Base-by-base conservation (phyloP, 2,888 invertebrate genomes). In the Hemicrepidius hirtus region DNA sequence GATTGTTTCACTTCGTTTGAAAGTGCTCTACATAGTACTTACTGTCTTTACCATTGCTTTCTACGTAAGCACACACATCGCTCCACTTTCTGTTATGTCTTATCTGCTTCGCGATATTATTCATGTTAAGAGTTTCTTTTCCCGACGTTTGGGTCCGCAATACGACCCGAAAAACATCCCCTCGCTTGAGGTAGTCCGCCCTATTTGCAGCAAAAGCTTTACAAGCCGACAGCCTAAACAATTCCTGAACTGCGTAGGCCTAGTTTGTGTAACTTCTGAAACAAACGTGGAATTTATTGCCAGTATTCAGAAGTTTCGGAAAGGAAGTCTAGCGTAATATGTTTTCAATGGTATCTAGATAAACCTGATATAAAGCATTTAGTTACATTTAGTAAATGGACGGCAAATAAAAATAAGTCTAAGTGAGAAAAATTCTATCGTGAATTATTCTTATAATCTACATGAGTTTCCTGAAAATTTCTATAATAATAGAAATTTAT, bases 201-300 rank as follows among this genome's bases (percentile, higher is more conserved):
- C 57, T 55, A 50, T 41, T 55, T 44, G 13, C 13, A 60, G 46
- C 21, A 32, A 55, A 62, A 40, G 59, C 40, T 68, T 55, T 35
- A 21, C 28, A 55, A 53, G 49, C 32, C 40, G 41, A 20, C 46
- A 60, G 49, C 62, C 46, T 32, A 28, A 63, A 46, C 44, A 57
- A 46, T 20, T 41, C 46, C 21, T 18, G 20, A 63, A 63, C 46
- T 63, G 64, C 21, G 18, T 35, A 20, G 35, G 64, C 37, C 13
- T 37, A 32, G 64, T 37, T 32, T 64, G 64, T 32, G 18, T n/a
- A 50, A 64, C 64, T 64, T 64, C 16, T 32, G 50, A 50, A 62
- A 64, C 64, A 64, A 64, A 21, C 50, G 35, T 13, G 28, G 16
- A 46, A 64, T 64, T 64, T 64, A 64, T 64, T 37, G 37, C 50